Evolutionary conservation across 2,888 invertebrate genomes (phyloP), one percentile per base, ranked within the genome.

Genomic region (Heliconius ismenius): DNA sequence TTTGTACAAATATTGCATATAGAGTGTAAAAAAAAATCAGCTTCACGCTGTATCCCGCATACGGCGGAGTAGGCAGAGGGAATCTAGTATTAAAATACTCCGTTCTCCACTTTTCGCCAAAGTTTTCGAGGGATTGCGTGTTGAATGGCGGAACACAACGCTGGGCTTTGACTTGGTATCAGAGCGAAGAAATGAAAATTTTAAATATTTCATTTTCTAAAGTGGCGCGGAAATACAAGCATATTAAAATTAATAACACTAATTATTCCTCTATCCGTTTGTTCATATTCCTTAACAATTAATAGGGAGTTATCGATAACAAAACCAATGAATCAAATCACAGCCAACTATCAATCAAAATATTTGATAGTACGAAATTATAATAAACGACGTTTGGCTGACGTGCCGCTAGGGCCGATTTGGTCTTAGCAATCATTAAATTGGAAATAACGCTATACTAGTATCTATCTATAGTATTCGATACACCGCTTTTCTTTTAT

Each of bases 381-480:
- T 89, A 89, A 89, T 87, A 91, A 90, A 88, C 86, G 89, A 85
- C 83, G 83, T 81, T 82, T 83, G 86, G 83, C 77, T 91, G 91
- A 92, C 92, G 91, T 92, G 92, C 88, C 89, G 88, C 87, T 89
- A 85, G 85, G 86, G 88, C 87, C 91, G 91, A 90, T 90, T 90
- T 89, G 88, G 87, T 92, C 93, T 93, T 93, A 93, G 92, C 91
- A 91, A 92, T 93, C 93, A 93, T 94, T 94, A 94, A 94, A 93
- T 94, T 92, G 93, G 93, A 93, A 93, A 93, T 92, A 92, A 91
- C 92, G 93, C 91, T 91, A 87, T 91, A 92, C 92, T 90, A 91
- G 84, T 7, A 15, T 21, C 21, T 58, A 58, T n/a, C 49, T 21
- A 49, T 49, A 18, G 49, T 2, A 49, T 18, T 21, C 90, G 88